Percentiles rank a stretch among this genome's conserved stretches.
Conservation (phyloP, 2,888 invertebrate genomes). For the Tachystola acroxantha region DNA sequence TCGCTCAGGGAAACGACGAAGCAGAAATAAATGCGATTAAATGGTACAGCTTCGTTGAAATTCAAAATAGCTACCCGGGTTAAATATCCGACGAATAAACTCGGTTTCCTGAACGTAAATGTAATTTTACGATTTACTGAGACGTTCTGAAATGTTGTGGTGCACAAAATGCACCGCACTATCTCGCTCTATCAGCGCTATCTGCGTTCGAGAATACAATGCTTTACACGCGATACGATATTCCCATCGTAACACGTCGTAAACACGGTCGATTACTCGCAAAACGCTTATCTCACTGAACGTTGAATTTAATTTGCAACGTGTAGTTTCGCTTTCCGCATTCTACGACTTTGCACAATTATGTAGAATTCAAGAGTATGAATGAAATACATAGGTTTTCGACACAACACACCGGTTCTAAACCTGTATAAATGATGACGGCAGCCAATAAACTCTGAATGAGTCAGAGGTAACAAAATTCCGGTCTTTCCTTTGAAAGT, state of each 20-base stretch:
- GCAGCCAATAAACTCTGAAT: no score
- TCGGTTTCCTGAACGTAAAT: not conserved
- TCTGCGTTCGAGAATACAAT: constrained; percentile 18
- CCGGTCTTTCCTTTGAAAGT: no score
- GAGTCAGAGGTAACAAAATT: no score
- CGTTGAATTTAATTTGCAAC: constrained; percentile 31
- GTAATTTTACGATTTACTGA: not conserved
- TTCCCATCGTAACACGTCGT: constrained; percentile 26
- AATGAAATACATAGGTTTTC: constrained; percentile 2
- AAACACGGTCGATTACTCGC: constrained; percentile 34
- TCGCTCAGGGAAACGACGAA: no score
- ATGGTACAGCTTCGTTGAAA: no score
- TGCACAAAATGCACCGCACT: constrained; percentile 5
- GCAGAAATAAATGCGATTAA: no score
- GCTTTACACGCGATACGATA: constrained; percentile 28
- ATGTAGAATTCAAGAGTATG: not conserved
- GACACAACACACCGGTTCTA: no score
- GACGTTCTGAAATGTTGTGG: constrained; percentile 1
- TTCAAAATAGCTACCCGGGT: no score
- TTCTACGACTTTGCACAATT: constrained; percentile 32
- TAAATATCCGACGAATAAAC: not conserved
- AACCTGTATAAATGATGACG: no score
- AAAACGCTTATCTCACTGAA: constrained; percentile 25
- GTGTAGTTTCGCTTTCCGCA: constrained; percentile 31
- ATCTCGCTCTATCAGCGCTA: constrained; percentile 11